Conservation (phyloP, 2,113 vertebrate species). For the Carollia perspicillata region DNA sequence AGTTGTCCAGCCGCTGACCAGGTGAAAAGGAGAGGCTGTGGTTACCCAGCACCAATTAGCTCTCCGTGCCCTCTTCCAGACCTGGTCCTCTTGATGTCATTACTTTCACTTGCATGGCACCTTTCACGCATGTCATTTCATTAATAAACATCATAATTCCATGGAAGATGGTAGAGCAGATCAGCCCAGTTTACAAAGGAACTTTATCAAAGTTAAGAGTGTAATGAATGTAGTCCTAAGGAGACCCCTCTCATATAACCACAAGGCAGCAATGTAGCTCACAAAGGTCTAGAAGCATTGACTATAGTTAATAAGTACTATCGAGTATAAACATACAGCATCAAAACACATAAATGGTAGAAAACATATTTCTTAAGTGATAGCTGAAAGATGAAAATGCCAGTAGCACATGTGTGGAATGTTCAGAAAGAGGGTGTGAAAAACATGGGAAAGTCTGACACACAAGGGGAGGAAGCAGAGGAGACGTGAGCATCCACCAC, state of each 20-base stretch:
- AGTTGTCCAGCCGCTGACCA: neutral
- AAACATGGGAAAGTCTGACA: neutral
- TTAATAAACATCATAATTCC: neutral
- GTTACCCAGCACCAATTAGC: too few species aligned
- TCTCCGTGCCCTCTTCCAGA: neutral
- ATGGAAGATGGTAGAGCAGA: neutral
- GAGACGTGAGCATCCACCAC: neutral
- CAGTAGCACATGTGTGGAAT: neutral
- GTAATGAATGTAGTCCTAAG: neutral
- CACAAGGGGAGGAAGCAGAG: neutral
- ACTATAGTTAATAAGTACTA: neutral
- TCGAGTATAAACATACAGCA: neutral
- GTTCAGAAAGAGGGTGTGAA: neutral
- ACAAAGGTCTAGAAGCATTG: neutral
- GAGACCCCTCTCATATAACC: neutral
- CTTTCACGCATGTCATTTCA: neutral
- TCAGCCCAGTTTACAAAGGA: neutral
- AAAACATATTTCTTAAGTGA: neutral
- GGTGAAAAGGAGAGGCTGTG: neutral
- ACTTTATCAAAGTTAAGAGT: neutral
- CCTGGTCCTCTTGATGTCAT: neutral
- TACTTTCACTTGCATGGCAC: neutral
- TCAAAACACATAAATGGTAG: neutral
- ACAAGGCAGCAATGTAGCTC: neutral
- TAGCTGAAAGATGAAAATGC: neutral